Conservation (phyloP, 1,140 invertebrate species). For the Agrilus planipennis region DNA sequence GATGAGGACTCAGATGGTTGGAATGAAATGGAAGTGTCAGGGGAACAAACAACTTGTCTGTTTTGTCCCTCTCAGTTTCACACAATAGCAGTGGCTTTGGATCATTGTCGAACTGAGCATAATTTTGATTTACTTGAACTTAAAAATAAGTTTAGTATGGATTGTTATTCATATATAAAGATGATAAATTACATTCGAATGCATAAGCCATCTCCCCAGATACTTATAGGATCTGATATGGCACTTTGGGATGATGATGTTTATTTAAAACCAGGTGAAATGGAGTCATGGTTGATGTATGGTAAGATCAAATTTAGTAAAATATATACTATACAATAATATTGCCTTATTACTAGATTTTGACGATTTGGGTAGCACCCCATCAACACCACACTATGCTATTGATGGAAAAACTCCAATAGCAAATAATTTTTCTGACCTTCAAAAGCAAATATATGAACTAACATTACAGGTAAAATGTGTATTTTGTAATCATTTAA, state of each 20-base stretch:
- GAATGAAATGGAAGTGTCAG: constrained; percentile 33
- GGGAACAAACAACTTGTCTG: constrained; percentile 38
- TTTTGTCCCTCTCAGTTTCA: constrained; percentile 43
- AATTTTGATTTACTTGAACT: constrained; percentile 56
- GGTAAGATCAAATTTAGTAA: constrained; percentile 41
- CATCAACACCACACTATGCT: constrained; percentile 32
- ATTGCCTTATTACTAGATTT: constrained; percentile 24
- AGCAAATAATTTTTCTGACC: constrained; percentile 29
- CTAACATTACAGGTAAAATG: constrained; percentile 26
- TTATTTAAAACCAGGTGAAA: constrained; percentile 66
- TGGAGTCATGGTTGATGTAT: constrained; percentile 76
- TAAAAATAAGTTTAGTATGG: constrained; percentile 59
- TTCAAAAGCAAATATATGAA: constrained; percentile 30
- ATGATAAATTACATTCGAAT: constrained; percentile 76
- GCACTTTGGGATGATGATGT: constrained; percentile 61
- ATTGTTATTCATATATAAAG: constrained; percentile 78
- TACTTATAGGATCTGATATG: constrained; percentile 40
- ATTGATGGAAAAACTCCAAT: constrained; percentile 33
- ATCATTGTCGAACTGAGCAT: constrained; percentile 48
- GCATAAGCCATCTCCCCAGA: constrained; percentile 43
- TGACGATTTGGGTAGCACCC: constrained; percentile 32
- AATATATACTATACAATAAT: neutral
- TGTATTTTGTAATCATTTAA: too few relatives aligned
- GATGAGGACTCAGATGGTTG: constrained; percentile 33
- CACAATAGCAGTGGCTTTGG: constrained; percentile 41